phyloP scores from a whole-genome alignment of 2,797 vertebrate genomes.

The Lithobates sylvaticus region DNA sequence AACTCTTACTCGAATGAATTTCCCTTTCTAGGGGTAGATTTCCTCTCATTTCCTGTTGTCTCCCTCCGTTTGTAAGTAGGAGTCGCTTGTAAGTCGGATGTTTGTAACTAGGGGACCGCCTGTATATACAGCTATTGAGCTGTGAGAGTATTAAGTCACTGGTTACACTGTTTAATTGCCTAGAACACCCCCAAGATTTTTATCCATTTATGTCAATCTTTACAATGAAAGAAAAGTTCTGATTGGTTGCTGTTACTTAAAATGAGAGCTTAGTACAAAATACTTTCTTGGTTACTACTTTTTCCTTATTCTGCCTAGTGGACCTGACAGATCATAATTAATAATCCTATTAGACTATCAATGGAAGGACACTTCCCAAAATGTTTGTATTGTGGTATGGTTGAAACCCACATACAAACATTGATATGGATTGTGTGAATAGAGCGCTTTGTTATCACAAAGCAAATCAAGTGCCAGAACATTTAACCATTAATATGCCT shows the following conservation, averaged over 20 bases:
- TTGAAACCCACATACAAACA: neutral
- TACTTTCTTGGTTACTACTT: too few relatives aligned
- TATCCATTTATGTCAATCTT: neutral
- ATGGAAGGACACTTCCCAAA: neutral
- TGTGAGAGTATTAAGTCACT: neutral
- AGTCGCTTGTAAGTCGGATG: too few relatives aligned
- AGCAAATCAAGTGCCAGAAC: neutral
- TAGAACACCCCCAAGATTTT: neutral
- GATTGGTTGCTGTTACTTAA: neutral
- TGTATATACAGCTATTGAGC: neutral
- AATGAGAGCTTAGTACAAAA: neutral
- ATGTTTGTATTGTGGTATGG: neutral
- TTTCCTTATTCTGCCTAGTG: neutral
- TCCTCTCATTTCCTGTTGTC: too few relatives aligned
- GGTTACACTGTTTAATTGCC: neutral
- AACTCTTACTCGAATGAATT: too few relatives aligned
- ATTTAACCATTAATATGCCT: neutral
- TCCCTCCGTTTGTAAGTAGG: too few relatives aligned
- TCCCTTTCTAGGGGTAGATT: too few relatives aligned
- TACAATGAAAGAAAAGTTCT: neutral
- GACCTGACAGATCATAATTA: neutral
- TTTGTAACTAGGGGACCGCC: too few relatives aligned
- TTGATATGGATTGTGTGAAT: neutral
- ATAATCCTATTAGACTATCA: neutral
- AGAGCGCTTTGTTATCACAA: too few relatives aligned